A percentile compares a stretch with the other conserved stretches of the same genome.
These are phyloP conservation scores for Lacerta viridis DNA, from an alignment of 2,797 vertebrate genomes.

Conservation along the genomic window DNA sequence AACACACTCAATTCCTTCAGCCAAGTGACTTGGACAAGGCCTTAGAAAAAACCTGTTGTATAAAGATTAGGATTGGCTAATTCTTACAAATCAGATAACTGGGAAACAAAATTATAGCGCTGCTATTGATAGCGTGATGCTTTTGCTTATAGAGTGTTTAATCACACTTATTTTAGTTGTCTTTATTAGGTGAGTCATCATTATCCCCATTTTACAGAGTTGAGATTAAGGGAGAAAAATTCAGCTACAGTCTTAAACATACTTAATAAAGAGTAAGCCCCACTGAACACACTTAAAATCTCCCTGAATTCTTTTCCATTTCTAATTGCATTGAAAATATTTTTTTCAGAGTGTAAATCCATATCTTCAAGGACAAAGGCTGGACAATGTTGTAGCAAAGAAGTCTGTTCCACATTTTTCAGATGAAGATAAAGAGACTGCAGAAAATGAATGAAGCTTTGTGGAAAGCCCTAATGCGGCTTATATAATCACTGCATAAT, in stretches of 20 bases:
- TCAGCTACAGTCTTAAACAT: background rate
- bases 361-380: slow-evolving; percentile 92
- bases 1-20: too few relatives aligned
- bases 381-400: slow-evolving; percentile 97
- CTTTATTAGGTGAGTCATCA: too few relatives aligned
- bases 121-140: background rate
- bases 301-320: background rate
- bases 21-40: too few relatives aligned
- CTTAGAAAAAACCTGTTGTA: too few relatives aligned
- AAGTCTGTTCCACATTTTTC: slow-evolving; percentile 96
- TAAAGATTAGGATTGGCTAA: too few relatives aligned
- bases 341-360: slow-evolving; percentile 92
- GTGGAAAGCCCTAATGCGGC: slow-evolving; percentile 51
- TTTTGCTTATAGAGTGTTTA: slow-evolving; percentile 9
- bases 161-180: too few relatives aligned
- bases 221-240: background rate
- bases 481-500: slow-evolving; percentile 57
- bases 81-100: too few relatives aligned
- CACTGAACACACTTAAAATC: background rate
- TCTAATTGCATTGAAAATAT: slow-evolving; percentile 37
- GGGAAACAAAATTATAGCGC: too few relatives aligned
- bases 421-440: slow-evolving; percentile 87
- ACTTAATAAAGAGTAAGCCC: background rate
- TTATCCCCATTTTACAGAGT: background rate
- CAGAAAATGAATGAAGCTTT: slow-evolving; percentile 60